These are phyloP conservation scores for Heterodera carotae DNA, from an alignment of 1,140 invertebrate genomes.

Conservation along the genomic window DNA sequence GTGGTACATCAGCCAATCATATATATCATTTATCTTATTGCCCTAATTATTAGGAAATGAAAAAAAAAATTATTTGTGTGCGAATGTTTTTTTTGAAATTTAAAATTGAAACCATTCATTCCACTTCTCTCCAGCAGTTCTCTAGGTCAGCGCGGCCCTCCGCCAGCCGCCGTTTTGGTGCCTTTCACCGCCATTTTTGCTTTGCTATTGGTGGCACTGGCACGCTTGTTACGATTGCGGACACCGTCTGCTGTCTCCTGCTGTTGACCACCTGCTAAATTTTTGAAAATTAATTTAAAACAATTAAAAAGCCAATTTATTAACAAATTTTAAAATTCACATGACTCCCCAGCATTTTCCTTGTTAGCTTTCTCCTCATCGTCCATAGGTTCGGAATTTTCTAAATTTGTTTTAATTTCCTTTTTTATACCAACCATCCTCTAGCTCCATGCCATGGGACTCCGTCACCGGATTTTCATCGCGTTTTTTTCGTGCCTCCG, in stretches of 20 bases:
- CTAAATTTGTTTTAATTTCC: not conserved
- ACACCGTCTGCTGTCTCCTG: not conserved
- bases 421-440: not conserved
- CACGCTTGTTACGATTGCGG: not conserved
- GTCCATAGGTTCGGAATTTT: not conserved
- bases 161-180: no score
- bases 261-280: not conserved
- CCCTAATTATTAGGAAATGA: no score
- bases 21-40: no score
- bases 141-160: not conserved
- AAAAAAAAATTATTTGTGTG: no score
- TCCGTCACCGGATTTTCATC: conserved; percentile 6
- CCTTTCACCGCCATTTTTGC: not conserved
- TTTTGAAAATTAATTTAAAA: not conserved
- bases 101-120: no score
- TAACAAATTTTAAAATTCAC: no score
- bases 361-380: not conserved
- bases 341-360: not conserved
- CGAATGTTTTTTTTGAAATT: no score
- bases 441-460: not conserved
- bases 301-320: no score
- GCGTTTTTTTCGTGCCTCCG: not conserved
- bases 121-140: no score
- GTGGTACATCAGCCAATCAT: no score
- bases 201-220: not conserved